Conservation (phyloP, 2,888 invertebrate genomes). For the Agrochola litura region DNA sequence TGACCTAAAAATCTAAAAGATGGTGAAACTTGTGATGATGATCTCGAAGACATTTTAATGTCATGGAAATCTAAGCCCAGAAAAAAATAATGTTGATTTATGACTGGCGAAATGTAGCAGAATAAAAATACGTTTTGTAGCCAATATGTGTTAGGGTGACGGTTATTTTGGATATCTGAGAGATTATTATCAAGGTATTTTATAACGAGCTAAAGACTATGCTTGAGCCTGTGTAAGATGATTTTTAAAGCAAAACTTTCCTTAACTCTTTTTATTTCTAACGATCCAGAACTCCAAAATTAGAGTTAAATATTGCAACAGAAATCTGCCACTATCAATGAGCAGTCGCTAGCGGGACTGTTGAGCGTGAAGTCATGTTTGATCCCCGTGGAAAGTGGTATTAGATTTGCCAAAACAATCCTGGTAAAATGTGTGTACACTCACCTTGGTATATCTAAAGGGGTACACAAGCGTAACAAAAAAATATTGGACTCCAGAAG, state of each 20-base stretch:
- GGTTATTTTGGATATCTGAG: conserved; percentile 45
- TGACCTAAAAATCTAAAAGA: conserved; percentile 31
- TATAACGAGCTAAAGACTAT: conserved; percentile 22
- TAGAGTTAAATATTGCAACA: background rate
- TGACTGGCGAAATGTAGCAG: conserved; percentile 45
- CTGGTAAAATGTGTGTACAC: too few relatives aligned
- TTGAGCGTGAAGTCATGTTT: background rate
- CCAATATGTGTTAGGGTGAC: conserved; percentile 43
- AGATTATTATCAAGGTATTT: conserved; percentile 21
- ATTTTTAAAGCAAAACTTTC: background rate
- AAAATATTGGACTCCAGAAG: background rate
- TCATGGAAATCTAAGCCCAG: conserved; percentile 26
- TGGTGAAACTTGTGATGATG: conserved; percentile 30
- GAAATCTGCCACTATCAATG: background rate
- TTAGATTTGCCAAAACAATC: too few relatives aligned
- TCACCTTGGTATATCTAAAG: background rate
- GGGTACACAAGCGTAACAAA: background rate
- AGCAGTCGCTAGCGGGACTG: background rate
- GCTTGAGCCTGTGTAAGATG: background rate
- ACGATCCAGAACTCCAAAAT: background rate
- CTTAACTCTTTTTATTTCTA: background rate
- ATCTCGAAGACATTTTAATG: conserved; percentile 47
- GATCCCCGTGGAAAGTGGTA: background rate
- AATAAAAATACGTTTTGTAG: conserved; percentile 52
- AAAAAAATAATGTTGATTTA: conserved; percentile 55